Evolutionary conservation across 1,140 invertebrate species (phyloP), one percentile per base, ranked within the genome.

Genomic region (Dendrolimus kikuchii): DNA sequence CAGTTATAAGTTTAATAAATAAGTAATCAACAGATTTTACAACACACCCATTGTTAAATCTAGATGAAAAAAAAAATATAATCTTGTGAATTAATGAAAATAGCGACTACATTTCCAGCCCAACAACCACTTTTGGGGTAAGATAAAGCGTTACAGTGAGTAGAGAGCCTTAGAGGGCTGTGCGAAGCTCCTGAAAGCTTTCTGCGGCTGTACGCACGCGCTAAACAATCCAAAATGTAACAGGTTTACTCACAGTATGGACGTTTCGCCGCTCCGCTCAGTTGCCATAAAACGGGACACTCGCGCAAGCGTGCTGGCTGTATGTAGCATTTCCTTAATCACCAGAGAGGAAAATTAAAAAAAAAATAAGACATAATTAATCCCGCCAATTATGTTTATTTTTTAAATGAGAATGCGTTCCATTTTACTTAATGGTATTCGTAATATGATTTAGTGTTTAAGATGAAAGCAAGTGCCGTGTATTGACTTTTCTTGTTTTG

Each of bases 401-500:
- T 60, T 66, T 48, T 59, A 75, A 76, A 66, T 74, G 75, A 59
- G 59, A 73, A 69, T 63, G 44, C 44, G 45, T 40, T 41, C 47
- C 49, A 39, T 42, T 49, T 53, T 36, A 51, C 43, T 41, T 9
- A 46, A 50, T 43, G n/a, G 38, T 45, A 43, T 61, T 49, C 49
- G 60, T 53, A 10, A 63, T 66, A 51, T 53, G 48, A 57, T 55
- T 63, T 56, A 45, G 55, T 53, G 49, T 74, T 68, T 51, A 62
- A 55, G 50, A 55, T 51, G 57, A 56, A 66, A 49, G 52, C 57
- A 56, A 67, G 66, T 70, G 68, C 38, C 57, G 70, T 70, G 66
- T 80, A 79, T 77, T 78, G 76, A 82, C 73, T 78, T 78, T 79
- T 73, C 53, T 68, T 78, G 72, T 81, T 77, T 81, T 81, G 77